Evolutionary conservation across 1,140 invertebrate species (phyloP), one percentile per base, ranked within the genome.

Genomic region (Rhyacophila brunnea): DNA sequence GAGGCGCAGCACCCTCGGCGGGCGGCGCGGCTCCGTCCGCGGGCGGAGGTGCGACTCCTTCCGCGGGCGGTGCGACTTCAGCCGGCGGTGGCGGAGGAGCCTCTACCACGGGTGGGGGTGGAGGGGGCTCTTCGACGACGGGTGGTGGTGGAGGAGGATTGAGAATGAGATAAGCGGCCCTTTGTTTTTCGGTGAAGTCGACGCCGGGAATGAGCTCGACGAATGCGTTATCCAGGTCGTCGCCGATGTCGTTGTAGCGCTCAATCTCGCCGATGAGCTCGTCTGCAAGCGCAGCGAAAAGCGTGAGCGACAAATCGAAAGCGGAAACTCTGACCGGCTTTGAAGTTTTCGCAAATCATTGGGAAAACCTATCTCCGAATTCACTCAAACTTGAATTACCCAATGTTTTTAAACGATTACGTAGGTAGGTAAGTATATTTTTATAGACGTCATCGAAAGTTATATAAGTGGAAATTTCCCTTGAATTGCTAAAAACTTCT

Each of bases 241-340:
- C 94, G 68, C 92, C 93, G 80, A 99, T 95, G 71, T 91, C 87
- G 81, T 98, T 98, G 87, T 92, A 99, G 81, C 91, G 93, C 83
- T 99, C 95, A 83, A 96, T 98, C 80, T 97, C 95, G 75, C 87
- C 87, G 78, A 99, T 93, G 80, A 98, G 85, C 79, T 99, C 96
- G 89, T 99, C 96, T 99, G 89, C 68, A 67, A 69, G 74, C 68
- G 67, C 65, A 67, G 54, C 52, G 50, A 58, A 44, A 48, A 32
- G 47, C 55, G 23, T 58, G 34, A 58, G 55, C 46, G 40, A 44
- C 28, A 17, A 28, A 40, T 40, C 11, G 38, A 40, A 5, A 40
- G 38, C 38, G 4, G 11, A 11, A 4, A 5, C 11, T 5, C 5
- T n/a, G n/a, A 6, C 5, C 5, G 15, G 38, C n/a, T 40, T 40